Conservation (phyloP, 2,113 vertebrate genomes). For the Chloroceryle aenea region DNA sequence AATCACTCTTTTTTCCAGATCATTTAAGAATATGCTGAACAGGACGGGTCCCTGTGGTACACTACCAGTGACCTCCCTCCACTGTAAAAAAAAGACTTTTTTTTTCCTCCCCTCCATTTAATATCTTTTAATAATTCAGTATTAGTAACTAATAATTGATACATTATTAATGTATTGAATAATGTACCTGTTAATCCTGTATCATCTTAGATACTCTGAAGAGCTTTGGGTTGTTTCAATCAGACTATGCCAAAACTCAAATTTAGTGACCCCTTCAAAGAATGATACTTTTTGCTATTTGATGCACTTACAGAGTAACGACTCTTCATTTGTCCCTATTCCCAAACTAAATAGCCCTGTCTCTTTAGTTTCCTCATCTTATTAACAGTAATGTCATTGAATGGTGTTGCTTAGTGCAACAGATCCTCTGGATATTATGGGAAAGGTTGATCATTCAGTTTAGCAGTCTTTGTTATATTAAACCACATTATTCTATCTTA, state of each 20-base stretch:
- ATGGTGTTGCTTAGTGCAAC: background rate
- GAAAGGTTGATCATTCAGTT: constrained; percentile 1
- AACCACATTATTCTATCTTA: constrained; percentile 43
- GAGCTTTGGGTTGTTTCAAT: background rate
- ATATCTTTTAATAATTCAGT: background rate
- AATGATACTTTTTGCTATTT: background rate
- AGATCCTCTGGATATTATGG: background rate
- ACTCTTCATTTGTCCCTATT: background rate
- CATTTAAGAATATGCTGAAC: constrained; percentile 62
- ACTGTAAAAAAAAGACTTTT: background rate
- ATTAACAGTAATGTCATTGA: background rate
- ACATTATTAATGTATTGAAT: background rate
- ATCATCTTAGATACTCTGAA: background rate
- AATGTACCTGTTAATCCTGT: background rate
- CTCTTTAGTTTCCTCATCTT: background rate
- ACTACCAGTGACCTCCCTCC: background rate
- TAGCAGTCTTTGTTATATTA: constrained; percentile 23
- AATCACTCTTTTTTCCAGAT: constrained; percentile 63
- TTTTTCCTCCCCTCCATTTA: background rate
- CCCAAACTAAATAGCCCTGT: background rate
- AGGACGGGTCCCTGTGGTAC: background rate
- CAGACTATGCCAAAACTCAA: background rate
- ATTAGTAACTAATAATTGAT: background rate
- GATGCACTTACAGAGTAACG: background rate
- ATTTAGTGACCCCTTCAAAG: background rate